A percentile compares a stretch with the other conserved stretches of the same genome.
Conservation (phyloP, 2,888 invertebrate genomes). For the Acanthoscelides obtectus region DNA sequence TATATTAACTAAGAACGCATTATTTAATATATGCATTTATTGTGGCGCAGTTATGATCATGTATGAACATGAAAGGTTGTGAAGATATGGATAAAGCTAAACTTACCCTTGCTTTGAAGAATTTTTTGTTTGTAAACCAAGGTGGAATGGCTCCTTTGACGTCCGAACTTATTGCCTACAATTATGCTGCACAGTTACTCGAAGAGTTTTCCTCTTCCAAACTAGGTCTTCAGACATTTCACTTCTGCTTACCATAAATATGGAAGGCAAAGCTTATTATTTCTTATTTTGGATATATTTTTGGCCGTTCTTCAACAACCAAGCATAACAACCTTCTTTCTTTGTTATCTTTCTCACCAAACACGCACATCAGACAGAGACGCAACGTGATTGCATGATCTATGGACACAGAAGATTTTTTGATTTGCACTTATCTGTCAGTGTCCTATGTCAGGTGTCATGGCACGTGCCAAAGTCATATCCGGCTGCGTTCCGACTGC, state of each 20-base stretch:
- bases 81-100: not conserved
- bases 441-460: not conserved
- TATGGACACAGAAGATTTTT: not conserved
- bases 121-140: not conserved
- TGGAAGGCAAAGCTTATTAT: conserved; percentile 36
- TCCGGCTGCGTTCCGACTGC: not conserved
- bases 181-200: conserved; percentile 15
- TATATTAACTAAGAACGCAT: not conserved
- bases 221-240: conserved; percentile 31
- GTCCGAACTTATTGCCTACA: not conserved
- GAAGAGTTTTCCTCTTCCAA: conserved; percentile 19
- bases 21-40: not conserved
- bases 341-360: conserved; percentile 7
- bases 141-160: not conserved
- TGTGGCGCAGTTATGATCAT: not conserved
- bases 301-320: conserved; percentile 14
- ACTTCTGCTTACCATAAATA: conserved; percentile 38
- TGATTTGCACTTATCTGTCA: not conserved
- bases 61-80: not conserved
- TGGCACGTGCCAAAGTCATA: not conserved
- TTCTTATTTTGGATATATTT: conserved; percentile 26
- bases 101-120: not conserved
- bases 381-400: not conserved
- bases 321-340: conserved; percentile 1
- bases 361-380: conserved; percentile 11